Evolutionary conservation across 2,888 invertebrate species (phyloP).

Genomic region (Chydorus sphaericus): DNA sequence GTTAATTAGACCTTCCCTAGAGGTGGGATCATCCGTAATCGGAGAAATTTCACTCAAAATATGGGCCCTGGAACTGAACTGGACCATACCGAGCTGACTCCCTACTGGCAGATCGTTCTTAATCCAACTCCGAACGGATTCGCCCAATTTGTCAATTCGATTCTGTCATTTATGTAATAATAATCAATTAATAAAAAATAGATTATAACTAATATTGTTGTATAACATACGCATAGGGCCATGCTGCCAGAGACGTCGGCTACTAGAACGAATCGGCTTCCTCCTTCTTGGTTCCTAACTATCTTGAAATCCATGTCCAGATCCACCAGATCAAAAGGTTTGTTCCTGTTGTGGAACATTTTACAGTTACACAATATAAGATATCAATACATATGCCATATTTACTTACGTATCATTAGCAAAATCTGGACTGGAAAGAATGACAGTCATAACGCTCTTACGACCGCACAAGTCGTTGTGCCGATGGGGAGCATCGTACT

Average conservation of each 20-base stretch:
- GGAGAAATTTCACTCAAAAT: not conserved
- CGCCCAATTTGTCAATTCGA: not conserved
- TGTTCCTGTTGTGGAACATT: not conserved
- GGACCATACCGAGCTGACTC: not conserved
- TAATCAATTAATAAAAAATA: not conserved
- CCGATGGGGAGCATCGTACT: constrained; percentile 22
- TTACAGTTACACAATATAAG: not conserved
- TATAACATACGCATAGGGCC: not conserved
- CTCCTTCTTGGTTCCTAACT: not conserved
- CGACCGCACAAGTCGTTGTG: constrained; percentile 27
- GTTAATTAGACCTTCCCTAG: not conserved
- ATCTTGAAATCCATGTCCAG: not conserved
- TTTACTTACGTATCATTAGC: not conserved
- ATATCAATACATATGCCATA: no score
- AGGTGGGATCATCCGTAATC: not conserved
- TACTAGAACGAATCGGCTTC: constrained; percentile 2
- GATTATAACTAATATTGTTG: not conserved
- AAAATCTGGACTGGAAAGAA: constrained; percentile 25
- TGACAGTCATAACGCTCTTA: constrained; percentile 26
- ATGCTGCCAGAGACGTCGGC: constrained; percentile 5
- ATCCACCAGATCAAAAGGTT: not conserved
- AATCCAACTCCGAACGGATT: constrained; percentile 1
- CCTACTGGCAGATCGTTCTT: not conserved
- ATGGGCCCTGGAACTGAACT: not conserved
- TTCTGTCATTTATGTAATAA: not conserved